These are phyloP conservation scores for Sebastes ruberrimus DNA, from an alignment of 2,797 vertebrate genomes.

Conservation along the genomic window DNA sequence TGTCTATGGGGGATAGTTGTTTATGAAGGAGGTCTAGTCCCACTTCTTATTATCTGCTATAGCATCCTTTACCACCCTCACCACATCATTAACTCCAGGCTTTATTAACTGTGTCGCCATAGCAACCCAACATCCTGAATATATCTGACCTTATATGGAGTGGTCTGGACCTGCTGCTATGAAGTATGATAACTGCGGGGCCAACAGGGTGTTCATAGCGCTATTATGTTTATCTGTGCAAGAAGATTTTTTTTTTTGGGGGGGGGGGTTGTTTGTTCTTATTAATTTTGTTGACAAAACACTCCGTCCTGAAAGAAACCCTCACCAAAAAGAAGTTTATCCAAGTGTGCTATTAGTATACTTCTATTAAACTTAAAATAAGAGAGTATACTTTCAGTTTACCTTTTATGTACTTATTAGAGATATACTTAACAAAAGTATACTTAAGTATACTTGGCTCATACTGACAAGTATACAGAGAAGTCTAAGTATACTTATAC, in stretches of 20 bases:
- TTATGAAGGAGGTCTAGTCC: slow-evolving; percentile 44
- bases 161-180: background rate
- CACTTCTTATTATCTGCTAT: slow-evolving; percentile 31
- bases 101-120: slow-evolving; percentile 28
- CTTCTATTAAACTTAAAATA: too few relatives aligned
- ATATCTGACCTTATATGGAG: slow-evolving; percentile 49
- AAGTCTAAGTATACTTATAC: too few relatives aligned
- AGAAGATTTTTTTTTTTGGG: background rate
- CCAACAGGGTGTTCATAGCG: background rate
- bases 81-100: slow-evolving; percentile 61
- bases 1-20: slow-evolving; percentile 66
- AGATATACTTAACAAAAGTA: too few relatives aligned
- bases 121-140: slow-evolving; percentile 12
- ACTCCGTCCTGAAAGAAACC: background rate
- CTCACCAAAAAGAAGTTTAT: too few relatives aligned
- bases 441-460: too few relatives aligned
- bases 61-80: slow-evolving; percentile 38
- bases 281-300: background rate
- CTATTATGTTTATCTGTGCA: slow-evolving; percentile 7
- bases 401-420: too few relatives aligned
- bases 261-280: background rate
- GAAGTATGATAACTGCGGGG: background rate
- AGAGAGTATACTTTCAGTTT: too few relatives aligned
- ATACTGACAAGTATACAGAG: too few relatives aligned
- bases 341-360: too few relatives aligned